Conservation (phyloP, 2,113 vertebrate genomes). For the Daboia siamensis region DNA sequence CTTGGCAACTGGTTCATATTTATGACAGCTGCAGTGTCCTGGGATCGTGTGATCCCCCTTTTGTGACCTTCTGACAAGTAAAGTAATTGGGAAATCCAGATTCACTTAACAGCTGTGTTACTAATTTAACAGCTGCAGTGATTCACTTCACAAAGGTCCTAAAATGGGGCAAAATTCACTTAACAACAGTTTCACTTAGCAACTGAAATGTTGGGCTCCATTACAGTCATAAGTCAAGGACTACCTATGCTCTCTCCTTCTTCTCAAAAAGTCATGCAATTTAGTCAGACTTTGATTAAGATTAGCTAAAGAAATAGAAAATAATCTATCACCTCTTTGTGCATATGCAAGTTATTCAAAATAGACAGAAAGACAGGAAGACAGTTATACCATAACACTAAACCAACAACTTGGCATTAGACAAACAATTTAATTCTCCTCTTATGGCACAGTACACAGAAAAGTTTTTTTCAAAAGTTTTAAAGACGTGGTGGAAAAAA, state of each 20-base stretch:
- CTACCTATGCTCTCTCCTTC: neutral
- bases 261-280: neutral
- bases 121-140: no score
- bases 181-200: neutral
- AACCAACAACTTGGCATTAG: neutral
- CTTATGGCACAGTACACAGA: neutral
- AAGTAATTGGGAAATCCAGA: no score
- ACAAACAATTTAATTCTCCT: neutral
- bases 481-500: neutral
- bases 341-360: neutral
- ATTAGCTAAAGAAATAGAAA: neutral
- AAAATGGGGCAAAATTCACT: no score
- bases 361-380: neutral
- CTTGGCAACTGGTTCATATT: no score
- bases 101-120: no score
- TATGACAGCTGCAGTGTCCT: no score
- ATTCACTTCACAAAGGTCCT: no score
- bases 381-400: neutral
- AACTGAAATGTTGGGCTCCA: neutral
- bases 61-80: no score
- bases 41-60: no score
- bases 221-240: neutral
- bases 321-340: neutral
- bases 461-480: neutral
- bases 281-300: neutral